A percentile compares a stretch with the other conserved stretches of the same genome.
These are phyloP conservation scores for Mythimna loreyi DNA, from an alignment of 2,888 invertebrate genomes.

Conservation along the genomic window DNA sequence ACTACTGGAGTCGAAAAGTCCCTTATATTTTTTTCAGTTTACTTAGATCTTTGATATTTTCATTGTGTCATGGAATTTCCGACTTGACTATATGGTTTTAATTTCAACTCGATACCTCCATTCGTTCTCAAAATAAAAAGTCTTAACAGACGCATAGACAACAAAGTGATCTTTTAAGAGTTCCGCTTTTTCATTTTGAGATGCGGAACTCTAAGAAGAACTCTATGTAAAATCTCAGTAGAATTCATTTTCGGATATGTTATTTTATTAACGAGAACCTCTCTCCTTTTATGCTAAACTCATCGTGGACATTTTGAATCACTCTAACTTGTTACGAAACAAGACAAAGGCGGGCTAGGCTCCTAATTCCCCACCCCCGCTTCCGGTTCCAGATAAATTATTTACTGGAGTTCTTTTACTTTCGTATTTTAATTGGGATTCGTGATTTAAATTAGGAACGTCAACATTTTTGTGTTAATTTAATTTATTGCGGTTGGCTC, in stretches of 20 bases:
- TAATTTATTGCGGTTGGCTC: background rate
- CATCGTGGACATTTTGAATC: conserved; percentile 13
- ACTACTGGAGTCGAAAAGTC: too few relatives aligned
- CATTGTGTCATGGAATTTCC: too few relatives aligned
- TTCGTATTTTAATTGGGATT: conserved; percentile 22
- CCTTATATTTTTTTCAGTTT: too few relatives aligned
- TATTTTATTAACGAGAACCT: background rate
- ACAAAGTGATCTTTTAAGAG: too few relatives aligned
- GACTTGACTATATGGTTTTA: too few relatives aligned
- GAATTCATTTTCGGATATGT: background rate
- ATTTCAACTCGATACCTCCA: too few relatives aligned
- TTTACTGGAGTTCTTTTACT: conserved; percentile 22
- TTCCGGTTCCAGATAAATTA: conserved; percentile 41
- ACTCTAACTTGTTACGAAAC: conserved; percentile 11
- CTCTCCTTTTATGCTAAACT: background rate
- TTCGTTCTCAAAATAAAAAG: too few relatives aligned
- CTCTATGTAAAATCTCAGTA: too few relatives aligned
- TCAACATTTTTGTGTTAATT: conserved; percentile 1
- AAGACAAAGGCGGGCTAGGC: conserved; percentile 17
- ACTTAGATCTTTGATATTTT: too few relatives aligned
- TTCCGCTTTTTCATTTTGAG: too few relatives aligned
- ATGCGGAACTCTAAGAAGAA: too few relatives aligned
- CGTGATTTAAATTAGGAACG: conserved; percentile 18
- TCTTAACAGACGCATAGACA: too few relatives aligned
- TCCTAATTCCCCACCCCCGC: conserved; percentile 9